A percentile compares a stretch with the other conserved stretches of the same genome.
These are phyloP conservation scores for Lagopus muta DNA, from an alignment of 2,113 vertebrate species.

Conservation along the genomic window DNA sequence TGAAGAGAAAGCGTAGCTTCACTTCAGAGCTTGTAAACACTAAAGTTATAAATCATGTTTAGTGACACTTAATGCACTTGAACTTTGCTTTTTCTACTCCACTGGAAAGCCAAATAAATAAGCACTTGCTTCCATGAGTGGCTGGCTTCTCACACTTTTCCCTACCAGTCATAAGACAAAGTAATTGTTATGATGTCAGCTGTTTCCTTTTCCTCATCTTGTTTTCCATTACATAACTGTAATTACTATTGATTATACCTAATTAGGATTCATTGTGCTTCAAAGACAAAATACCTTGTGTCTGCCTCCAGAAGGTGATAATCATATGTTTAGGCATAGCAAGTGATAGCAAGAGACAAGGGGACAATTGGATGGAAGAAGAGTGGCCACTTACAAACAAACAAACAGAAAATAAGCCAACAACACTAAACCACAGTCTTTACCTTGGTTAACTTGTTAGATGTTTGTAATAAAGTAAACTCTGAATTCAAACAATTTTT, in stretches of 20 bases:
- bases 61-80: neutral
- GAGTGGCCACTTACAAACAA: conserved; percentile 2
- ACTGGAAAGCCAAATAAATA: neutral
- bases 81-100: neutral
- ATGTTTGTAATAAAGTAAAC: neutral
- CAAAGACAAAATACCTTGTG: conserved; percentile 9
- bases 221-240: conserved; percentile 54
- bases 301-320: neutral
- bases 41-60: neutral
- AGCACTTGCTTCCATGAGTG: neutral
- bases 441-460: neutral
- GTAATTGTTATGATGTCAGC: conserved; percentile 13
- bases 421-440: neutral
- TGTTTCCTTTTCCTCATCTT: conserved; percentile 53
- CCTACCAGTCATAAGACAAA: neutral
- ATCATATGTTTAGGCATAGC: neutral
- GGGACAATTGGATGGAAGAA: neutral
- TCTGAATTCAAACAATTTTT: neutral
- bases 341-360: neutral
- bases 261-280: conserved; percentile 51
- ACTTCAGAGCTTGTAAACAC: neutral
- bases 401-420: neutral
- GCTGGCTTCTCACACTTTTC: neutral
- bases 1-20: neutral
- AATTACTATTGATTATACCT: conserved; percentile 63